These are phyloP conservation scores for Paguma larvata DNA, from an alignment of 2,797 vertebrate genomes.

Conservation along the genomic window DNA sequence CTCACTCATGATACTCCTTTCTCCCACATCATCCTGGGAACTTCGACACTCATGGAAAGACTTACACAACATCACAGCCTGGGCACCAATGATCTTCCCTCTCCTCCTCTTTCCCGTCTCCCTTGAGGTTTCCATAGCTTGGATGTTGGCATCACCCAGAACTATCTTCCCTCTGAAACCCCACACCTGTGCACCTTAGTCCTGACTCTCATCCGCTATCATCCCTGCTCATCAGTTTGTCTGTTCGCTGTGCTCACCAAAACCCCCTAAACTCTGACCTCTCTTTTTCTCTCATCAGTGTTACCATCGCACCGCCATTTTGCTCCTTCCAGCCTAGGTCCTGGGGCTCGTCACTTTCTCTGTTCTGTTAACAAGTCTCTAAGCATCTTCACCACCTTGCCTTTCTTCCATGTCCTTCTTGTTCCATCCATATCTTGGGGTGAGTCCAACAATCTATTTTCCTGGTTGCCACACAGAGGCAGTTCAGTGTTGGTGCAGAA, in stretches of 20 bases:
- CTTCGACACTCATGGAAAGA: not conserved
- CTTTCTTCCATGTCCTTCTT: not conserved
- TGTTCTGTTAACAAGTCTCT: not conserved
- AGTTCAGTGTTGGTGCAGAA: not conserved
- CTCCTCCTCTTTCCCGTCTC: too few species aligned
- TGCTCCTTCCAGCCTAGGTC: not conserved
- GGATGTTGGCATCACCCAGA: not conserved
- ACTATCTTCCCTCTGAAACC: not conserved
- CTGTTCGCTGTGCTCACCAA: not conserved
- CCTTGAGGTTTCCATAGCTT: not conserved
- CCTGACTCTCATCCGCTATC: not conserved
- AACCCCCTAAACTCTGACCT: not conserved
- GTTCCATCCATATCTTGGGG: not conserved
- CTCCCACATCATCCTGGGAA: not conserved
- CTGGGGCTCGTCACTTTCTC: not conserved
- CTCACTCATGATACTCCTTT: not conserved
- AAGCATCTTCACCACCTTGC: not conserved
- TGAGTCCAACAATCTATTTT: not conserved
- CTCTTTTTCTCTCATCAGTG: not conserved
- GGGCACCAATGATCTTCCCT: not conserved
- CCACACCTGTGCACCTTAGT: not conserved
- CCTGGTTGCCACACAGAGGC: not conserved
- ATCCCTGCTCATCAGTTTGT: not conserved
- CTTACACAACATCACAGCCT: fast-evolving
- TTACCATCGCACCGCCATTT: not conserved